Conservation (phyloP, 2,113 vertebrate species). For the Colaptes auratus region DNA sequence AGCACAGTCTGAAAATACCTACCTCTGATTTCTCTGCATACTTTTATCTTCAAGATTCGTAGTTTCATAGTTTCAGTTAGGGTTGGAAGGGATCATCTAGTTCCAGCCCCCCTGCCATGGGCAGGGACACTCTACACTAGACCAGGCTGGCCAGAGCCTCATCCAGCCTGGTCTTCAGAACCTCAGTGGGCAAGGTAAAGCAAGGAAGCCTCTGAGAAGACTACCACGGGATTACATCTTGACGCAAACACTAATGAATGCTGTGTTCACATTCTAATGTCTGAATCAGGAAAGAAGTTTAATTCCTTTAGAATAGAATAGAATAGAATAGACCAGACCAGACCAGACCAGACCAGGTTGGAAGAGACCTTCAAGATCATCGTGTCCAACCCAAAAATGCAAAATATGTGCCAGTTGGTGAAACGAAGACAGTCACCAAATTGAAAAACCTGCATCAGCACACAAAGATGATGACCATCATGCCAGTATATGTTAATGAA, state of each 20-base stretch:
- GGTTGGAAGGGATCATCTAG: no score
- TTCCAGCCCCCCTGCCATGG: no score
- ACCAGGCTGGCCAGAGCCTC: no score
- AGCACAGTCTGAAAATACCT: background rate
- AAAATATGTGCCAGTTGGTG: background rate
- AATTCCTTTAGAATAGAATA: no score
- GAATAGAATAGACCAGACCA: no score
- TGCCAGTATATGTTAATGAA: background rate
- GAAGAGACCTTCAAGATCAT: no score
- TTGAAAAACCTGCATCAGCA: background rate
- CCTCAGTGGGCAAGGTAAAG: background rate
- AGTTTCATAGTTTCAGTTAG: no score
- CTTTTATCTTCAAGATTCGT: background rate
- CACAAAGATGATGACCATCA: background rate
- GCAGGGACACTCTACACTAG: no score
- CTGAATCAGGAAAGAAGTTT: background rate
- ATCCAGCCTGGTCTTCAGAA: no score
- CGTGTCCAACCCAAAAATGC: background rate
- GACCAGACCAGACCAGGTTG: no score
- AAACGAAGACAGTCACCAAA: background rate
- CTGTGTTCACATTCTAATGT: background rate
- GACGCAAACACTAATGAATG: background rate
- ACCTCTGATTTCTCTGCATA: background rate
- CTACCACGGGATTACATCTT: background rate
- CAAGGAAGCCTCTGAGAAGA: background rate